Conservation (phyloP, 2,113 vertebrate genomes). For the Pongo abelii region DNA sequence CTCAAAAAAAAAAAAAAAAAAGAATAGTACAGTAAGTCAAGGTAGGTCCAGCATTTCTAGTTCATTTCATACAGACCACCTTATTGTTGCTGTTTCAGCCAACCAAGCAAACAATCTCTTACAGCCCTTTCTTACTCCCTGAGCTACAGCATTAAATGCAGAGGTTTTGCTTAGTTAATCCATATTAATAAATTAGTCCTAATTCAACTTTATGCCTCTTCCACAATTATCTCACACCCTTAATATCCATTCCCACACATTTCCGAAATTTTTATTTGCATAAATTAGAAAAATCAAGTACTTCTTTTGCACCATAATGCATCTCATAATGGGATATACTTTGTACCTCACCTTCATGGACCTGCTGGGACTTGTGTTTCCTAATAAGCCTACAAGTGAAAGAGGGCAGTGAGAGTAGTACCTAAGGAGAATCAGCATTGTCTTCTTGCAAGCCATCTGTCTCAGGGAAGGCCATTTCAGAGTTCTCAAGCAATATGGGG, state of each 20-base stretch:
- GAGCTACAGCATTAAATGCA: neutral
- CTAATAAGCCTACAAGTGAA: neutral
- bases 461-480: neutral
- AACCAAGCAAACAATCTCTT: neutral
- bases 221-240: neutral
- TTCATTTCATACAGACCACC: neutral
- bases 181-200: neutral
- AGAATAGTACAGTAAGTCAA: neutral
- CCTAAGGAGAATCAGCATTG: neutral
- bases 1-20: too few relatives aligned
- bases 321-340: neutral
- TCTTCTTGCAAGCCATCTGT: neutral
- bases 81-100: neutral
- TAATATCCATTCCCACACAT: neutral
- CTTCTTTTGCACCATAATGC: neutral
- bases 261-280: neutral
- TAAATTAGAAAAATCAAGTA: neutral
- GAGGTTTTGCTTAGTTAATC: neutral
- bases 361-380: neutral
- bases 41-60: neutral
- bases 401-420: accelerated
- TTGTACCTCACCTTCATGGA: neutral
- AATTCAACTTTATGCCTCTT: neutral
- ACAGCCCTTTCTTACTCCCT: neutral
- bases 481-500: neutral